These are phyloP conservation scores for Sebastes hubbsi DNA, from an alignment of 2,797 vertebrate genomes.

Conservation along the genomic window DNA sequence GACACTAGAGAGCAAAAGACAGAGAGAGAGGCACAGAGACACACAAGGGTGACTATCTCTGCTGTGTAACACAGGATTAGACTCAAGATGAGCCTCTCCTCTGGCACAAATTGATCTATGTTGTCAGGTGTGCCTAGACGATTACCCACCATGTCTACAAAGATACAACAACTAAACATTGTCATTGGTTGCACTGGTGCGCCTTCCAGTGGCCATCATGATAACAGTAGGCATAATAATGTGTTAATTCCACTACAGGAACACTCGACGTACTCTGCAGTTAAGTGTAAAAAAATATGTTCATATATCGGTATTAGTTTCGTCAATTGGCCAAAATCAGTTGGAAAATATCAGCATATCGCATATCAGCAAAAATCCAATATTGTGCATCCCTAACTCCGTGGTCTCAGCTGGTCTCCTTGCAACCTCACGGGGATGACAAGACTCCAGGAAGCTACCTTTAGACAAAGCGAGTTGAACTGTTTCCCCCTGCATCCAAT, in stretches of 20 bases:
- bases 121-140: conserved; percentile 74
- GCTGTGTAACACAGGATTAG: conserved; percentile 59
- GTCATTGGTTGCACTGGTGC: too few relatives aligned
- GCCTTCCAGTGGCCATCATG: too few relatives aligned
- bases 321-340: too few relatives aligned
- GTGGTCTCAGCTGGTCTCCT: neutral
- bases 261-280: too few relatives aligned
- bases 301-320: too few relatives aligned
- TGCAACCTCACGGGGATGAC: neutral
- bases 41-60: conserved; percentile 63
- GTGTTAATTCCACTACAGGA: too few relatives aligned
- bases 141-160: conserved; percentile 67
- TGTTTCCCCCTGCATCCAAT: neutral
- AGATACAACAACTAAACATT: too few relatives aligned
- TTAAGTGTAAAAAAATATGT: too few relatives aligned
- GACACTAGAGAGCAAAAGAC: neutral
- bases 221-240: accelerated
- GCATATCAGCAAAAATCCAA: too few relatives aligned
- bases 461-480: neutral
- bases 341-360: too few relatives aligned
- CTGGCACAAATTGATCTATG: conserved; percentile 70
- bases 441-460: neutral
- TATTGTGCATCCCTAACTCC: too few relatives aligned
- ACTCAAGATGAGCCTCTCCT: conserved; percentile 68
- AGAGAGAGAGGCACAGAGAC: conserved; percentile 1